Evolutionary conservation across 1,140 invertebrate genomes (phyloP), one percentile per base, ranked within the genome.

Genomic region (Papilio polyxenes): DNA sequence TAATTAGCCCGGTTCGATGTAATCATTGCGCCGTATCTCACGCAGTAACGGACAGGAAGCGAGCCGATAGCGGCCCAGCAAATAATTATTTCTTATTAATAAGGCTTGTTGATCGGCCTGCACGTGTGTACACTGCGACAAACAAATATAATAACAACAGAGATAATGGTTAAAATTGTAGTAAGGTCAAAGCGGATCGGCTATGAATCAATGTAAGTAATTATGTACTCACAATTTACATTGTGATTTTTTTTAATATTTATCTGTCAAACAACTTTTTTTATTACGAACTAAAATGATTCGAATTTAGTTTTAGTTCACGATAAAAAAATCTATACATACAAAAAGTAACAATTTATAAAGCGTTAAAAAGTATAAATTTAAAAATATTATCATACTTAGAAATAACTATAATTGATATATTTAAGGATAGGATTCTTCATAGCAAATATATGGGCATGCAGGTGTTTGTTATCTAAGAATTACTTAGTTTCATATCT

Each of bases 1-100:
- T 94, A 94, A 94, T 93, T 93, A 92, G 89, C 86, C 62, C 82
- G 76, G 85, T 65, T 82, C 90, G 90, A 91, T 92, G 87, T 85
- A 86, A 91, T 92, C 91, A 83, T 23, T 80, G 75, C 31, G 82
- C 81, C 87, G 86, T 92, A 92, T 92, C 91, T 89, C 87, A 87
- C 86, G 84, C 83, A 83, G 82, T 48, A 65, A 65, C 77, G 84
- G 82, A 85, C 86, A 91, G 89, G 90, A 90, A 90, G 84, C 81
- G 75, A 72, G 51, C 56, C 82, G 87, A 90, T 90, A 89, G 80
- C 62, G 80, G 37, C 17, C 69, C 56, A 59, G 80, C 82, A 78
- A 80, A 80, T 86, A 87, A 89, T 89, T 89, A 88, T 88, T 89
- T 88, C 87, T 88, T 87, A 86, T 87, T 88, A 85, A 86, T 83